phyloP scores from a whole-genome alignment of 1,140 invertebrate species.

The Trichonephila inaurata region DNA sequence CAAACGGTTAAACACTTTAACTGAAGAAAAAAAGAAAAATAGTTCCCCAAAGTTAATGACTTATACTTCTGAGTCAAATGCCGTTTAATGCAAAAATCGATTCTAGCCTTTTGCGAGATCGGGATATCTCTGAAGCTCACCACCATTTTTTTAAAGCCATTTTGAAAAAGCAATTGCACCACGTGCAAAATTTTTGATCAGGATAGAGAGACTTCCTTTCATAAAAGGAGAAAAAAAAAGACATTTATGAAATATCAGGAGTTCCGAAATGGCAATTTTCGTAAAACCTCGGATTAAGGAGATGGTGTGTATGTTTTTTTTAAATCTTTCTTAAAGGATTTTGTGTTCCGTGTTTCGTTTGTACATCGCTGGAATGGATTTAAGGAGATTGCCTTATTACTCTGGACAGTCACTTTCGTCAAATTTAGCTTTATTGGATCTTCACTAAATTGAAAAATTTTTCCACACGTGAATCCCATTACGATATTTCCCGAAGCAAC shows the following conservation, averaged over 20 bases:
- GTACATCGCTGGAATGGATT: neutral
- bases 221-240: slow-evolving; percentile 9
- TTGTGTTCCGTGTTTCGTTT: neutral
- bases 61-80: slow-evolving; percentile 56
- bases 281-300: slow-evolving; percentile 42
- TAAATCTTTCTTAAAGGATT: neutral
- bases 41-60: slow-evolving; percentile 55
- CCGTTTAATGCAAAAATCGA: slow-evolving; percentile 68
- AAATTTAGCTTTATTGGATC: slow-evolving; percentile 4
- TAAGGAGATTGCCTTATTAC: neutral
- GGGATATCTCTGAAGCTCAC: neutral
- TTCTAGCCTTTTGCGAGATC: neutral
- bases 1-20: neutral
- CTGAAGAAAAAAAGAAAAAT: neutral
- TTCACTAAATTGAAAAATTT: slow-evolving; percentile 16
- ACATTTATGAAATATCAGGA: slow-evolving; percentile 44
- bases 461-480: neutral
- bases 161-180: slow-evolving; percentile 19
- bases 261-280: slow-evolving; percentile 56
- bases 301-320: no score
- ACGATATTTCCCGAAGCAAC: slow-evolving; percentile 1
- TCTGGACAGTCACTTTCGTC: neutral
- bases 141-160: neutral
- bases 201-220: slow-evolving; percentile 15
- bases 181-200: slow-evolving; percentile 31